Conservation (phyloP, 2,113 vertebrate species). For the Sceloporus tristichus region DNA sequence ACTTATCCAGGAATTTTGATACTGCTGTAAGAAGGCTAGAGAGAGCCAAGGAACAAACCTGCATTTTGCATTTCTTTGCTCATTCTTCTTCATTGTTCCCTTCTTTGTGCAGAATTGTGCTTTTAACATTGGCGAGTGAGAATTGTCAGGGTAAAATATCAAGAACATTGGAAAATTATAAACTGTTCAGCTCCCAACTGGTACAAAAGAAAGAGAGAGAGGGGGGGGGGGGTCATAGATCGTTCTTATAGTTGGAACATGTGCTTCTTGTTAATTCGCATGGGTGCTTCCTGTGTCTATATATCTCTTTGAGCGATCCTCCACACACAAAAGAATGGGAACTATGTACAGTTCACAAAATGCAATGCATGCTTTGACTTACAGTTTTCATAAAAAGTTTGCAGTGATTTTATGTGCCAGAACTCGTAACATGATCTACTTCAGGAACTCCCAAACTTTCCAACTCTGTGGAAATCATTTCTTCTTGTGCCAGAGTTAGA, state of each 20-base stretch:
- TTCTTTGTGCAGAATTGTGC: constrained; percentile 43
- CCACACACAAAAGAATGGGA: constrained; percentile 76
- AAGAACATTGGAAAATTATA: constrained; percentile 57
- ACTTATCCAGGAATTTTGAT: constrained; percentile 41
- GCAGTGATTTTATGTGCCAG: constrained; percentile 81
- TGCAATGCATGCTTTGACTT: constrained; percentile 75
- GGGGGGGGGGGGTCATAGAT: background rate
- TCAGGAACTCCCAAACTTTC: constrained; percentile 82
- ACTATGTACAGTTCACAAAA: constrained; percentile 73
- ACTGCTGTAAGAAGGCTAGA: constrained; percentile 24
- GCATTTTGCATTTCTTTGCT: constrained; percentile 44
- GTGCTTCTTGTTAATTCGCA: constrained; percentile 59
- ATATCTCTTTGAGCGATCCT: constrained; percentile 70
- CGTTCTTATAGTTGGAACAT: constrained; percentile 58
- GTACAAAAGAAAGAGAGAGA: constrained; percentile 6
- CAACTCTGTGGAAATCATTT: constrained; percentile 82
- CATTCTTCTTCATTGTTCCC: constrained; percentile 47
- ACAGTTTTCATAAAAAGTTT: constrained; percentile 79
- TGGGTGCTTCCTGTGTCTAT: constrained; percentile 61
- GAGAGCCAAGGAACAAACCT: constrained; percentile 29
- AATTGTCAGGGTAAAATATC: constrained; percentile 69
- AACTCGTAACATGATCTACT: constrained; percentile 83
- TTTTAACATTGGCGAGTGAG: constrained; percentile 67
- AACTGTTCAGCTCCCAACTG: constrained; percentile 51
- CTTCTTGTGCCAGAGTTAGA: constrained; percentile 63